Conservation (phyloP, 1,140 invertebrate species). For the Fragariocoptes setiger region DNA sequence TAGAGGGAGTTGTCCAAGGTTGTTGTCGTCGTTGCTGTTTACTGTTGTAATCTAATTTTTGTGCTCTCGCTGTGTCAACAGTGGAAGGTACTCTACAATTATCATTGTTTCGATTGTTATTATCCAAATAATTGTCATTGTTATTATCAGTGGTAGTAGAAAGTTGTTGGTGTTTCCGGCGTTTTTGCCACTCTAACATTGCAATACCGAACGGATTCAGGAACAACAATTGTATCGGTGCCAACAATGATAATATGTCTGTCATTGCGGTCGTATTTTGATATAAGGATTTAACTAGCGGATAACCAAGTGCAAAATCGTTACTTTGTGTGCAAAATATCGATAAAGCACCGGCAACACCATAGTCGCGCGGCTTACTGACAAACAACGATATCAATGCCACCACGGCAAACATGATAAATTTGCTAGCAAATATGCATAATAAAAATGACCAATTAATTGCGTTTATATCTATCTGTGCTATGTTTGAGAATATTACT, state of each 20-base stretch:
- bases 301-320: conserved; percentile 86
- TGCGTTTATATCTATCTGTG: conserved; percentile 39
- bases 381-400: conserved; percentile 40
- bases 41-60: neutral
- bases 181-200: conserved; percentile 54
- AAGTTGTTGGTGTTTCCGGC: conserved; percentile 16
- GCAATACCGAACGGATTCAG: conserved; percentile 72
- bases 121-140: neutral
- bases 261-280: conserved; percentile 43
- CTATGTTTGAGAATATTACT: conserved; percentile 61
- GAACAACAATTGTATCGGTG: conserved; percentile 64
- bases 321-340: conserved; percentile 91
- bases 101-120: conserved; percentile 11
- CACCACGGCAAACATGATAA: conserved; percentile 48
- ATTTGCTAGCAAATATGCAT: conserved; percentile 51
- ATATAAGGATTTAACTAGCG: conserved; percentile 26
- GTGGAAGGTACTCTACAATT: conserved; percentile 11
- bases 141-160: neutral
- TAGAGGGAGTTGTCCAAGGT: too few relatives aligned
- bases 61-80: neutral
- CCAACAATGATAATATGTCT: conserved; percentile 61
- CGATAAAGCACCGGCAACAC: conserved; percentile 54
- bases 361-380: conserved; percentile 40
- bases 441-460: conserved; percentile 65
- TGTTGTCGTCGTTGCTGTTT: too few relatives aligned